Percentiles rank a stretch among this genome's conserved stretches.
Conservation (phyloP, 23 tunicate species). For the Trididemnum clinides region DNA sequence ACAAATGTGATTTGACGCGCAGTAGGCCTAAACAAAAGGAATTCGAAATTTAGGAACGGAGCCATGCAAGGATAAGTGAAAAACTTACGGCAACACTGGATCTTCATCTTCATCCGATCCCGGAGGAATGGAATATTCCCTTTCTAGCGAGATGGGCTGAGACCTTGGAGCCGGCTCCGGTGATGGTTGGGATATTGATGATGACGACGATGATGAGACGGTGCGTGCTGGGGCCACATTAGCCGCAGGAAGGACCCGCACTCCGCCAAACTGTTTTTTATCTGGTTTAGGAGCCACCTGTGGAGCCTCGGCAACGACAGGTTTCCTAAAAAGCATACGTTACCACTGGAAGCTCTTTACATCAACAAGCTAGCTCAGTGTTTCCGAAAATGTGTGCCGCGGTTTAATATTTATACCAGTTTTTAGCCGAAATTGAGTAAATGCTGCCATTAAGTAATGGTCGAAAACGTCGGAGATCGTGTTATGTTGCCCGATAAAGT, state of each 20-base stretch:
- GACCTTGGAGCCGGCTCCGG: slow-evolving; percentile 89
- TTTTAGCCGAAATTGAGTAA: too few species aligned
- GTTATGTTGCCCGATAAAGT: too few species aligned
- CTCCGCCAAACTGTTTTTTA: slow-evolving; percentile 54
- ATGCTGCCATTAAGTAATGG: too few species aligned
- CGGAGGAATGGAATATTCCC: slow-evolving; percentile 83
- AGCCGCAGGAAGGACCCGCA: slow-evolving; percentile 38
- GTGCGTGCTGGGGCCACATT: slow-evolving; percentile 5
- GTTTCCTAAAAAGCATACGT: background rate
- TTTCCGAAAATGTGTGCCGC: too few species aligned
- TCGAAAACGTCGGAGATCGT: too few species aligned
- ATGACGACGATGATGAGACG: slow-evolving; percentile 11
- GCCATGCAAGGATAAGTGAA: background rate
- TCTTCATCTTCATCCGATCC: slow-evolving; percentile 49
- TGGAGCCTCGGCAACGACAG: background rate
- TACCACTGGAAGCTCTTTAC: too few species aligned
- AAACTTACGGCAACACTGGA: slow-evolving; percentile 79
- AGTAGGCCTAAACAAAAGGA: slow-evolving; percentile 51
- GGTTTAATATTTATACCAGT: too few species aligned
- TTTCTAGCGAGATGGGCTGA: slow-evolving; percentile 3
- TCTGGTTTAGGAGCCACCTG: slow-evolving; percentile 41
- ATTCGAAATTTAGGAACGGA: background rate
- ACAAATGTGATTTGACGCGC: slow-evolving; percentile 72
- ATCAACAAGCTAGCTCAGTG: too few species aligned
- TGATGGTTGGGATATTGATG: slow-evolving; percentile 44